These are phyloP conservation scores for Planococcus citri DNA, from an alignment of 1,140 invertebrate species.

Conservation along the genomic window DNA sequence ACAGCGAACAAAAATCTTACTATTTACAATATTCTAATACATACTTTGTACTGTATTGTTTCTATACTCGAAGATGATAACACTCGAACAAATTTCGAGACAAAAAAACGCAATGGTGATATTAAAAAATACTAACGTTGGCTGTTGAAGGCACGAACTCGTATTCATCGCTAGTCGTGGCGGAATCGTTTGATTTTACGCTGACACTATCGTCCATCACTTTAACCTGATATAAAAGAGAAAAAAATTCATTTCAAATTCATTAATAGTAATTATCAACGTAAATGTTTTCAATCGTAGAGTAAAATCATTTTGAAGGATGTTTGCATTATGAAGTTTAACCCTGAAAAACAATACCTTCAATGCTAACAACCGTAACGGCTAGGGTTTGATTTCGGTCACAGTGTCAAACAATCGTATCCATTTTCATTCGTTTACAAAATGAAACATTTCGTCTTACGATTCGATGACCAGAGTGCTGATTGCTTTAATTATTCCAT, in stretches of 20 bases:
- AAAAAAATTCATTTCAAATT: background rate
- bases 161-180: conserved; percentile 70
- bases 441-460: too few species aligned
- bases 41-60: too few species aligned
- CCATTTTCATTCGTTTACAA: too few species aligned
- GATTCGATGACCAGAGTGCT: too few species aligned
- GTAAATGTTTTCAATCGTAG: background rate
- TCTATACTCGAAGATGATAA: too few species aligned
- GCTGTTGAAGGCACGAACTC: conserved; percentile 53
- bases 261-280: background rate
- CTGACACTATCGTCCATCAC: conserved; percentile 63
- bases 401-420: too few species aligned
- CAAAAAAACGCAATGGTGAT: background rate
- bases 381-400: background rate
- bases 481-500: too few species aligned
- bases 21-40: too few species aligned
- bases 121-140: conserved; percentile 29
- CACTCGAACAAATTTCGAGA: too few species aligned
- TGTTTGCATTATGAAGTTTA: background rate
- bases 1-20: too few species aligned
- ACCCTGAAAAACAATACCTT: background rate
- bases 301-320: background rate
- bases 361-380: background rate
- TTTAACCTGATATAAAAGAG: conserved; percentile 12
- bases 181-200: conserved; percentile 66